These are phyloP conservation scores for Zoroaster sp. DNA, from an alignment of 53 echinoderm and acorn worm genomes.

Conservation along the genomic window DNA sequence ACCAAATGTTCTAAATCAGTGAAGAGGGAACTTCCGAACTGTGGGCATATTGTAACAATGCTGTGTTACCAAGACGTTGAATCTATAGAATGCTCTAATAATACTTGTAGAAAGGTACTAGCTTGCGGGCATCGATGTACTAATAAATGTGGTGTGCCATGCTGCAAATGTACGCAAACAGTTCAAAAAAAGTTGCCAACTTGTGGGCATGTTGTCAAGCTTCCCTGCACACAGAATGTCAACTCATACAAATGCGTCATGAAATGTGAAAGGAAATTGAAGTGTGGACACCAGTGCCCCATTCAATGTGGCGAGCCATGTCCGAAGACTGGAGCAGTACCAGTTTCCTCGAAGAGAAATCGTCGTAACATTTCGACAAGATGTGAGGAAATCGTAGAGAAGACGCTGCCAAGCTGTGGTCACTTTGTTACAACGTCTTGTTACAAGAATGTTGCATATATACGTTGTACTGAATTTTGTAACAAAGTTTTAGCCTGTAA, in stretches of 20 bases:
- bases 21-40: not conserved
- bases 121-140: slow-evolving; percentile 66
- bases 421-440: not conserved
- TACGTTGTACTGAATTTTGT: not conserved
- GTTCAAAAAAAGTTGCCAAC: not conserved
- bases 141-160: slow-evolving; percentile 33
- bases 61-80: slow-evolving; percentile 11
- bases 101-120: slow-evolving; percentile 36
- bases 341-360: not conserved
- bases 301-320: slow-evolving; percentile 47
- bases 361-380: not conserved
- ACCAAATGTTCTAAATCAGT: slow-evolving; percentile 25
- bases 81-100: not conserved
- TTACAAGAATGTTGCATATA: not conserved
- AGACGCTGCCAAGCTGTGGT: slow-evolving; percentile 17
- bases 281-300: slow-evolving; percentile 61
- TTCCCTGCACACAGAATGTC: slow-evolving; percentile 3
- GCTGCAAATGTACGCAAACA: slow-evolving; percentile 3
- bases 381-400: slow-evolving; percentile 30
- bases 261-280: slow-evolving; percentile 14
- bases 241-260: not conserved
- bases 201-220: not conserved
- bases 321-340: not conserved
- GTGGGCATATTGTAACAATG: not conserved
- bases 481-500: slow-evolving; percentile 47